Evolutionary conservation across 1,140 invertebrate genomes (phyloP).

Genomic region (Samia ricini): DNA sequence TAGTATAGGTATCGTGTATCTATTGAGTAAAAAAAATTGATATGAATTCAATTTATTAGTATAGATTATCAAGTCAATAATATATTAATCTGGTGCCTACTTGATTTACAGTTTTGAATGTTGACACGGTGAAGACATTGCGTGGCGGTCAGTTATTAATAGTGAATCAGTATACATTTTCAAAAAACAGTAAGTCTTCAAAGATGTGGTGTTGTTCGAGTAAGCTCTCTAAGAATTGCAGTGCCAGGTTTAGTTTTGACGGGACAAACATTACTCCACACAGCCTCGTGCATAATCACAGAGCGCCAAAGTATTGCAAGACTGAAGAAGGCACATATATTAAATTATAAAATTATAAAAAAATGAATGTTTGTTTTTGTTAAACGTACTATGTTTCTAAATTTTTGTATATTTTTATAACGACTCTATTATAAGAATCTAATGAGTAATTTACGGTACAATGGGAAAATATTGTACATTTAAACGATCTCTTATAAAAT

Average conservation of each 20-base stretch:
- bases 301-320: constrained; percentile 23
- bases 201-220: constrained; percentile 30
- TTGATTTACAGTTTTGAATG: constrained; percentile 4
- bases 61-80: no score
- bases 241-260: constrained; percentile 20
- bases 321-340: constrained; percentile 22
- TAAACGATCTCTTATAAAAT: no score
- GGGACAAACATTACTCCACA: constrained; percentile 3
- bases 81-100: no score
- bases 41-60: no score
- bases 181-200: constrained; percentile 18
- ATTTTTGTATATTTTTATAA: no score
- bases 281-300: constrained; percentile 28
- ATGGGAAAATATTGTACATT: no score
- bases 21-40: no score
- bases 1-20: no score
- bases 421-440: no score
- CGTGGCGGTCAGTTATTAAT: constrained; percentile 19
- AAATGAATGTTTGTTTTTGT: no score
- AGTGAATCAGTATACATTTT: constrained; percentile 23
- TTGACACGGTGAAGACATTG: neutral
- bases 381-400: neutral
- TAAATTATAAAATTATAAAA: constrained; percentile 14
- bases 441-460: no score
- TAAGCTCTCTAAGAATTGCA: constrained; percentile 17